Evolutionary conservation across 2,797 vertebrate species (phyloP).

Genomic region (Hypotaenidia okinawae): DNA sequence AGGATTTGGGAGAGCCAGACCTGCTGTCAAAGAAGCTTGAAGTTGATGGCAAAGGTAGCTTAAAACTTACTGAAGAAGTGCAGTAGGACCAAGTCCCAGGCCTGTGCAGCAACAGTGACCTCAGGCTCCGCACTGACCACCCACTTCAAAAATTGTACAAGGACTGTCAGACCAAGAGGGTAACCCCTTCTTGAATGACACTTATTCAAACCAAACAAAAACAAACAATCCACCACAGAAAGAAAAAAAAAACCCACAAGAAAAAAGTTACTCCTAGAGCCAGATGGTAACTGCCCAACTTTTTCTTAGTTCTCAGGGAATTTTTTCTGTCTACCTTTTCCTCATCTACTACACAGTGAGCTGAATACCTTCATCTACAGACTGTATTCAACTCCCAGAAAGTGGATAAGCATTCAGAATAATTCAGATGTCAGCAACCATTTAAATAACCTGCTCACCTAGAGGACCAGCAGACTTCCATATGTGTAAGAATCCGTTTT

Average conservation of each 20-base stretch:
- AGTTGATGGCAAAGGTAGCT: background rate
- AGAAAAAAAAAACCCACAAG: background rate
- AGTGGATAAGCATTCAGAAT: background rate
- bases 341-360: background rate
- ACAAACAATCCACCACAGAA: no score
- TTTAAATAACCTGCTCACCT: background rate
- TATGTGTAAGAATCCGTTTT: background rate
- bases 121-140: background rate
- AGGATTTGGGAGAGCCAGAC: background rate
- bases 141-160: background rate
- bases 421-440: background rate
- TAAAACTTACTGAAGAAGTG: background rate
- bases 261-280: background rate
- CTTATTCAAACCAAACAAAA: no score
- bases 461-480: background rate
- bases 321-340: background rate
- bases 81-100: background rate
- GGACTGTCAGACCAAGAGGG: background rate
- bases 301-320: background rate
- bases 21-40: background rate
- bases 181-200: background rate
- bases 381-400: background rate
- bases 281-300: background rate
- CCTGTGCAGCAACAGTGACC: background rate
- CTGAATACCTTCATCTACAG: background rate